These are phyloP conservation scores for Halcyon malimbica DNA, from an alignment of 2,113 vertebrate genomes.

Conservation along the genomic window DNA sequence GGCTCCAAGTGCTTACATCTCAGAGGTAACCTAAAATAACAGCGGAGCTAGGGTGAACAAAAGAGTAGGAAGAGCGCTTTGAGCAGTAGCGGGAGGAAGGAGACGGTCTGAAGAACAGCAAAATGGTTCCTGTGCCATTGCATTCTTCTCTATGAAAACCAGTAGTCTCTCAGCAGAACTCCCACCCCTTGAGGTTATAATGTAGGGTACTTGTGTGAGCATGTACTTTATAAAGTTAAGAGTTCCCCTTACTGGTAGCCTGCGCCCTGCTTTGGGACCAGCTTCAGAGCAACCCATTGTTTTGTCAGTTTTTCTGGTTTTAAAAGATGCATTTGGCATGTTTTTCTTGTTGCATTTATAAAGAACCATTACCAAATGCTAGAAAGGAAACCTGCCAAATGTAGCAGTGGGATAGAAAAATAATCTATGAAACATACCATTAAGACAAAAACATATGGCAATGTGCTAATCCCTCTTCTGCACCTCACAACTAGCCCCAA, in stretches of 20 bases:
- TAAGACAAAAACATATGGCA: constrained; percentile 73
- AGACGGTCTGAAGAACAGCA: background rate
- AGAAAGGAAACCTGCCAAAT: constrained; percentile 67
- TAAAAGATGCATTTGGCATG: constrained; percentile 31
- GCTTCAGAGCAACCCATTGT: background rate
- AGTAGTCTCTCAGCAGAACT: background rate
- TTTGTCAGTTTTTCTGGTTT: constrained; percentile 19
- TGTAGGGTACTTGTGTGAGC: accelerated
- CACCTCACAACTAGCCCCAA: constrained; percentile 54
- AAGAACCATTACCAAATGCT: constrained; percentile 66
- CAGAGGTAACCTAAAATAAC: background rate
- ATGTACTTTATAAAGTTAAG: background rate
- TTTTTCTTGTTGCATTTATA: constrained; percentile 41
- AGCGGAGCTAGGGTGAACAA: background rate
- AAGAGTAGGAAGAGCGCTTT: background rate
- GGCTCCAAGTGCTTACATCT: background rate
- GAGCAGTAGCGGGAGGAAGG: background rate
- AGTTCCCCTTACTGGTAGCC: background rate
- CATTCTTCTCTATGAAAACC: background rate
- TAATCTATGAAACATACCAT: constrained; percentile 67
- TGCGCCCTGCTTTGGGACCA: background rate
- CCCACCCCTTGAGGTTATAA: background rate
- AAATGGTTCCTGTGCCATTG: accelerated
- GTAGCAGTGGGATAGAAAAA: constrained; percentile 54
- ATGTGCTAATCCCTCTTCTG: constrained; percentile 63